Percentiles rank a stretch among this genome's conserved stretches.
Conservation (phyloP, 2,113 vertebrate genomes). For the Acrocephalus arundinaceus region DNA sequence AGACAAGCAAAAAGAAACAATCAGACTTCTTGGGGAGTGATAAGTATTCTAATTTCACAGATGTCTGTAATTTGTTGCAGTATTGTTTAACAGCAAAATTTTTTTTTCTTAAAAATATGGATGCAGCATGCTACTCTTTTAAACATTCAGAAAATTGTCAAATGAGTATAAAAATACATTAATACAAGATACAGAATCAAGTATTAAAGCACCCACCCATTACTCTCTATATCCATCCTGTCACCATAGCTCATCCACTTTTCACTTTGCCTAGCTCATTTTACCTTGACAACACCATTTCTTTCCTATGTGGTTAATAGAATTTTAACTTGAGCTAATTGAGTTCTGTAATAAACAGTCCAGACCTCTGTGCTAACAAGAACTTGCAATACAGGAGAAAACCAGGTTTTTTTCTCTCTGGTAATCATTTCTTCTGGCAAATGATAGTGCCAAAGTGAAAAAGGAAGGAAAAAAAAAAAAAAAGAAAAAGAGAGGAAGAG, state of each 20-base stretch:
- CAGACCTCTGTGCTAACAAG: neutral
- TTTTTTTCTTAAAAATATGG: neutral
- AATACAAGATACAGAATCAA: neutral
- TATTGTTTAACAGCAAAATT: neutral
- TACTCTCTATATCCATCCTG: neutral
- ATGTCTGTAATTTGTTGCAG: neutral
- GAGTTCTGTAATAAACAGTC: constrained; percentile 27
- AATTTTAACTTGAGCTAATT: constrained; percentile 23
- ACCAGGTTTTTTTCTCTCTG: neutral
- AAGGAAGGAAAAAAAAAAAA: accelerated
- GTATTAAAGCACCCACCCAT: neutral
- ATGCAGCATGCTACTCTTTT: neutral
- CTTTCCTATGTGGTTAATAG: neutral
- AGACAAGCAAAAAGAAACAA: neutral
- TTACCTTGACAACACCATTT: neutral
- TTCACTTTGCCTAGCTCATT: neutral
- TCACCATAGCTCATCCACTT: neutral
- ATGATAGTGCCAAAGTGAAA: neutral
- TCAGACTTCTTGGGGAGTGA: neutral
- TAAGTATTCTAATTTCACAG: neutral
- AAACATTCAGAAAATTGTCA: neutral
- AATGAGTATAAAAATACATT: neutral
- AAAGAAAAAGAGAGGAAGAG: neutral
- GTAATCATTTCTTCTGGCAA: neutral
- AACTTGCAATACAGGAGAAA: neutral